Conservation (phyloP, 2,888 invertebrate genomes). For the Cremastobaeus sp. region DNA sequence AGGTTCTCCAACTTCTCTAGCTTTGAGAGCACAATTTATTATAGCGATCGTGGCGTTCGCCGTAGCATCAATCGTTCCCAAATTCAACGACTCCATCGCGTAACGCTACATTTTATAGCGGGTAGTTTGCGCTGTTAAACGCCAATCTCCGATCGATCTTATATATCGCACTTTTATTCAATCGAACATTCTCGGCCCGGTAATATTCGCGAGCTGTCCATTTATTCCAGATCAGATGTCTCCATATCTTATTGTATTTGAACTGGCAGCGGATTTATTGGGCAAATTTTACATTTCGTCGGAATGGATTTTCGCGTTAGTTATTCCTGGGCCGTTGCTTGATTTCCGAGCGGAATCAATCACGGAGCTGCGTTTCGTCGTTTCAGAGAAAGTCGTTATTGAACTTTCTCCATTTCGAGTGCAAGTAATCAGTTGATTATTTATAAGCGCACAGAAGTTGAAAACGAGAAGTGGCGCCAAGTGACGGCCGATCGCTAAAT, state of each 20-base stretch:
- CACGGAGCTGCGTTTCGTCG: too few species aligned
- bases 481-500: too few species aligned
- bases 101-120: constrained; percentile 56
- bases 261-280: constrained; percentile 24
- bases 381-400: too few species aligned
- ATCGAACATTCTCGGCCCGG: constrained; percentile 42
- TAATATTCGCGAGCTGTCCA: constrained; percentile 42
- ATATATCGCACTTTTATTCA: constrained; percentile 59
- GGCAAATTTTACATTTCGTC: constrained; percentile 2
- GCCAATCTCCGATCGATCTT: constrained; percentile 54
- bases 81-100: constrained; percentile 59
- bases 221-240: constrained; percentile 30
- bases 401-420: too few species aligned
- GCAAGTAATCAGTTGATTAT: too few species aligned
- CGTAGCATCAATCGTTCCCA: constrained; percentile 54
- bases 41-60: constrained; percentile 56
- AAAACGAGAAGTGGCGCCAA: too few species aligned
- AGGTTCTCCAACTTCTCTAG: constrained; percentile 59
- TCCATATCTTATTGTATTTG: constrained; percentile 35
- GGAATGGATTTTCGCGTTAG: background rate
- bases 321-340: too few species aligned
- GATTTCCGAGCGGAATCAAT: too few species aligned
- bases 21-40: constrained; percentile 61
- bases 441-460: constrained; percentile 1
- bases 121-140: constrained; percentile 54